Evolutionary conservation across 2,113 vertebrate species (phyloP).

Genomic region (Merops nubicus): DNA sequence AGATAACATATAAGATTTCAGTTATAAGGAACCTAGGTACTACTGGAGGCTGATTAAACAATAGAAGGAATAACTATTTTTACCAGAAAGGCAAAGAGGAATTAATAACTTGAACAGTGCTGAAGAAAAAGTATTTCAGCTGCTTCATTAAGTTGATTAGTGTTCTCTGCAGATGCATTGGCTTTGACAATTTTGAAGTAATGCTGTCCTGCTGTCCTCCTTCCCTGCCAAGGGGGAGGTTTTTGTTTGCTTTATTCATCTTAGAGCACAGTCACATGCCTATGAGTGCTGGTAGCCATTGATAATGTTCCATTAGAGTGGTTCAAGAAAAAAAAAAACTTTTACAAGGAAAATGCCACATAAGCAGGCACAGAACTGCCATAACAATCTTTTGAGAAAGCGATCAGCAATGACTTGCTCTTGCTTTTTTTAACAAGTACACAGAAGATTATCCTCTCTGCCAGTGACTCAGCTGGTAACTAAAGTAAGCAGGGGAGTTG

Average conservation of each 20-base stretch:
- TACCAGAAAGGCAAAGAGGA: not conserved
- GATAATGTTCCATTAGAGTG: not conserved
- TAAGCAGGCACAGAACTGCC: not conserved
- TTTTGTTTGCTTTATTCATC: not conserved
- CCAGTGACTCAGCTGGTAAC: conserved; percentile 6
- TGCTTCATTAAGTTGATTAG: not conserved
- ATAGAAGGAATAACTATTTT: not conserved
- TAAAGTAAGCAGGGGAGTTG: not conserved
- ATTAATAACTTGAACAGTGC: not conserved
- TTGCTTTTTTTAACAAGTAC: not conserved
- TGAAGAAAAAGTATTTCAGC: not conserved
- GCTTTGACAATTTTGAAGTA: not conserved
- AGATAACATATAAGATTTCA: not conserved
- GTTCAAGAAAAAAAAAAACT: not conserved
- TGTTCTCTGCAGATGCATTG: not conserved
- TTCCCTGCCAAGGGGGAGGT: not conserved
- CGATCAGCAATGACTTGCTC: not conserved
- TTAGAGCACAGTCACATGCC: not conserved
- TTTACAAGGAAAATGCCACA: not conserved
- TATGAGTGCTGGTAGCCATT: not conserved
- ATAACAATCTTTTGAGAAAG: not conserved
- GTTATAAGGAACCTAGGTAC: not conserved
- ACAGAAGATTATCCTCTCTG: not conserved
- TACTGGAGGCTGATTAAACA: not conserved
- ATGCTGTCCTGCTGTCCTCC: not conserved